Evolutionary conservation across 2,113 vertebrate genomes (phyloP), one percentile per base, ranked within the genome.

Genomic region (Sitta europaea): DNA sequence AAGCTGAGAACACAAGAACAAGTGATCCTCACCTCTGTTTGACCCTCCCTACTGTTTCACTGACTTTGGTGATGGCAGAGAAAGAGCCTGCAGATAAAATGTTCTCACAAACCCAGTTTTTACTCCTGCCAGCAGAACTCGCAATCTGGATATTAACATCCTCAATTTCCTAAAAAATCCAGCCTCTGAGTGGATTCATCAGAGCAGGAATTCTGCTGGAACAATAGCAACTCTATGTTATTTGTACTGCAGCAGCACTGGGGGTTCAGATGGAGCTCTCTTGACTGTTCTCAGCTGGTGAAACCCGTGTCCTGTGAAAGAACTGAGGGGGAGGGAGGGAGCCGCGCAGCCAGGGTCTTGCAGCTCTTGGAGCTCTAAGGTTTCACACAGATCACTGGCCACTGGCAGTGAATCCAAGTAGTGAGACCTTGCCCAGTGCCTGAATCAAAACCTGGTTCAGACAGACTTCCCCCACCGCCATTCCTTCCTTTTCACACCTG

Each of bases 381-480:
- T 45, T 77, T 66, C 1, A 2, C 17, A 31, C 6, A 36, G 14
- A 58, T 21, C 42, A n/a, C 10, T 58, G 45, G 42, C 14, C 35
- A 1, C 67, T 50, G 1, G 4, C 42, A 74, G 19, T 27, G 43
- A 66, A 36, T 33, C 4, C 9, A 43, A 50, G 42, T 2, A 58
- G 2, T 16, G 29, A 89, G 29, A 48, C 16, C 24, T 55, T 50
- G 4, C 24, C 45, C 75, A 72, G 33, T 62, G 48, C 35, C 58
- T 75, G 57, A 76, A 82, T 1, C 33, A 79, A 81, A 92, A 28
- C 8, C 24, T 15, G 12, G 9, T 36, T 45, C 47, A 45, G 31
- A 50, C 14, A 5, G 27, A 47, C 27, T 23, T 15, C 3, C 25
- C 12, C 2, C 28, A 35, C 19, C 38, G 10, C 2, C 3, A 0